Evolutionary conservation across 2,113 vertebrate species (phyloP).

Genomic region (Eulemur macaco): DNA sequence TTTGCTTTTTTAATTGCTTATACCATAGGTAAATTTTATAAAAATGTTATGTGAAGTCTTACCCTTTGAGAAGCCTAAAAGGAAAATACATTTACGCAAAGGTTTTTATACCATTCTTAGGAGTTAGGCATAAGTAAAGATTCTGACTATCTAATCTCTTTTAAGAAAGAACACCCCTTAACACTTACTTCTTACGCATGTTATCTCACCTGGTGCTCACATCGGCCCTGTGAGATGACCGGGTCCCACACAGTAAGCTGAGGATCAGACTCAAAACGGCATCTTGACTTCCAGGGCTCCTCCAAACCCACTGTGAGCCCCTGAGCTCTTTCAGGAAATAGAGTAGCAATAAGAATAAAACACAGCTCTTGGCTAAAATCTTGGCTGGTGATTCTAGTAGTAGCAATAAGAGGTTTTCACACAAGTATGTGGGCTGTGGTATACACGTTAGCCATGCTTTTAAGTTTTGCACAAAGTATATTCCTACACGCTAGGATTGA

Average conservation of each 20-base stretch:
- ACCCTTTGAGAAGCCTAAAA: background rate
- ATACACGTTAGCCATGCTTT: background rate
- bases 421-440: background rate
- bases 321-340: background rate
- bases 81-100: background rate
- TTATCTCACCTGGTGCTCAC: background rate
- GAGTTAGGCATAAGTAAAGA: background rate
- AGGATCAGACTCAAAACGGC: background rate
- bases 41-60: background rate
- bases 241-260: background rate
- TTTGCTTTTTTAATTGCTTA: background rate
- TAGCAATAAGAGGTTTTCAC: background rate
- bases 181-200: background rate
- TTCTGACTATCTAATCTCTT: background rate
- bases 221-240: background rate
- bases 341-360: background rate
- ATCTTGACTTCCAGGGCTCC: background rate
- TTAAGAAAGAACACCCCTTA: background rate
- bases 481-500: background rate
- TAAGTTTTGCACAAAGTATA: background rate
- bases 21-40: background rate
- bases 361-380: background rate
- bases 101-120: background rate
- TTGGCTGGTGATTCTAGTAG: background rate
- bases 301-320: background rate